A percentile compares a stretch with the other conserved stretches of the same genome.
These are phyloP conservation scores for Crocodylus rhombifer DNA, from an alignment of 2,797 vertebrate genomes.

Conservation along the genomic window DNA sequence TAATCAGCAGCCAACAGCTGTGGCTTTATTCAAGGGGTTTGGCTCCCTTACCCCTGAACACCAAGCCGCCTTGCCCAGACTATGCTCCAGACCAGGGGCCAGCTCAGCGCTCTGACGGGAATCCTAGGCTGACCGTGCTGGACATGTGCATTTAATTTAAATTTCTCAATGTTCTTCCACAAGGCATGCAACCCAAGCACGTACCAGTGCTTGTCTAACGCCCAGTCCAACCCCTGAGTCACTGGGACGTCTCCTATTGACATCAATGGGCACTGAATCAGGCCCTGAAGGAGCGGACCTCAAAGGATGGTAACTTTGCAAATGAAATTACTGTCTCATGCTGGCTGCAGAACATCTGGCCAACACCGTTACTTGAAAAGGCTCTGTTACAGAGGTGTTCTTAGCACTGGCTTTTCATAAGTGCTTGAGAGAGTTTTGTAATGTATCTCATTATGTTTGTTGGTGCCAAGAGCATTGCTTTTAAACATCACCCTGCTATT, in stretches of 20 bases:
- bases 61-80: background rate
- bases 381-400: constrained; percentile 52
- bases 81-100: background rate
- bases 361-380: constrained; percentile 58
- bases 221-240: constrained; percentile 10
- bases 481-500: constrained; percentile 5
- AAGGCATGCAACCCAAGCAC: background rate
- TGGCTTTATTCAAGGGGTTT: background rate
- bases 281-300: constrained; percentile 15
- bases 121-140: background rate
- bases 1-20: background rate
- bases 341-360: constrained; percentile 40
- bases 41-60: background rate
- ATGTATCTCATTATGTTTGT: constrained; percentile 49
- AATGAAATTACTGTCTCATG: constrained; percentile 30
- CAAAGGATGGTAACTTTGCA: constrained; percentile 37
- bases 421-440: background rate
- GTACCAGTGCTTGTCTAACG: constrained; percentile 23
- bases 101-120: accelerated
- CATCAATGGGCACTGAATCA: background rate
- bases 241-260: constrained; percentile 32
- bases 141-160: accelerated
- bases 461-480: constrained; percentile 39
- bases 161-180: background rate
- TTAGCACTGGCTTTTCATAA: constrained; percentile 67